A percentile compares a stretch with the other conserved stretches of the same genome.
phyloP scores from a whole-genome alignment of 2,113 vertebrate genomes.

The Zosterops lateralis region DNA sequence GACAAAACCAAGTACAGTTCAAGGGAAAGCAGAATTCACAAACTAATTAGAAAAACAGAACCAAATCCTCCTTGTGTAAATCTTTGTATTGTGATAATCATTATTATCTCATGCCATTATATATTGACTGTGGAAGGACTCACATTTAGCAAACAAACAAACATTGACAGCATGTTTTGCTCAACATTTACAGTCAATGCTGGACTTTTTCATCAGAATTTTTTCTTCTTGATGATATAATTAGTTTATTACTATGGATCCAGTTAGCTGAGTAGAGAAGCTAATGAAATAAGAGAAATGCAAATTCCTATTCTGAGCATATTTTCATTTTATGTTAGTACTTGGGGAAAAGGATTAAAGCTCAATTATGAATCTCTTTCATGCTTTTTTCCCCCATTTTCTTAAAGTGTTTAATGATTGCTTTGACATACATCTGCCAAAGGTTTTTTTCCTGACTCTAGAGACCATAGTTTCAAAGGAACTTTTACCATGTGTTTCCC shows the following conservation, averaged over 20 bases:
- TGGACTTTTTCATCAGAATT: not conserved
- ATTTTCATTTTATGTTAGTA: not conserved
- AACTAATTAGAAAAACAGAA: not conserved
- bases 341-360: not conserved
- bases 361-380: not conserved
- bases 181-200: not conserved
- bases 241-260: not conserved
- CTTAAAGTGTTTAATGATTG: not conserved
- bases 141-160: not conserved
- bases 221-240: not conserved
- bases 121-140: not conserved
- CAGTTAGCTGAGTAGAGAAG: not conserved
- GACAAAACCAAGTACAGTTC: not conserved
- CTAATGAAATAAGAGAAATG: not conserved
- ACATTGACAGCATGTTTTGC: not conserved
- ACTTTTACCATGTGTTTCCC: not conserved
- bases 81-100: not conserved
- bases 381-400: not conserved
- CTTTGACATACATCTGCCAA: conserved; percentile 3
- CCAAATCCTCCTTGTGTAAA: not conserved
- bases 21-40: not conserved
- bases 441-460: not conserved
- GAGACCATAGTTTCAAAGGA: conserved; percentile 20
- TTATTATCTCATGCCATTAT: not conserved
- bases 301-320: not conserved